Conservation (phyloP, 2,888 invertebrate species). For the Calameuta pallipes region DNA sequence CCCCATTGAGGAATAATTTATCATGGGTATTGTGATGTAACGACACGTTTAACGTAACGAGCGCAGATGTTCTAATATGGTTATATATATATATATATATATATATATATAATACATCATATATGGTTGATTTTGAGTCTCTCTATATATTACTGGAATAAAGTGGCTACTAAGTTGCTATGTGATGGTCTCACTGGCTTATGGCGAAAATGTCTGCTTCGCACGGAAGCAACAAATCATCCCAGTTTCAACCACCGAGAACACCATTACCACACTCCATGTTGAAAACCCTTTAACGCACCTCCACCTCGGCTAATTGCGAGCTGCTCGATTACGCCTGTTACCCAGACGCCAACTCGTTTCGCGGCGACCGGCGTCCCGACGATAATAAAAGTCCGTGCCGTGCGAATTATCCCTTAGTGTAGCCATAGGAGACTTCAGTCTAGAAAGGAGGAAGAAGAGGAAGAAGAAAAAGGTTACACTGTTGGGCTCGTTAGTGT, state of each 20-base stretch:
- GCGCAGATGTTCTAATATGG: not conserved
- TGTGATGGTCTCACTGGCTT: not conserved
- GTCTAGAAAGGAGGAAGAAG: not conserved
- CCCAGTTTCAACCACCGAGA: not conserved
- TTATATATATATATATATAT: too few species aligned
- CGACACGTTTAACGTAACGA: not conserved
- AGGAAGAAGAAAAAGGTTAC: not conserved
- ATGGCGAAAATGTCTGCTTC: not conserved
- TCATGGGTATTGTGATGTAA: not conserved
- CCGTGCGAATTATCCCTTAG: slow-evolving; percentile 19
- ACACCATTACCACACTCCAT: not conserved
- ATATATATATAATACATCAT: too few species aligned
- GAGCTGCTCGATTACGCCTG: slow-evolving; percentile 28
- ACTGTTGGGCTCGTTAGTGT: slow-evolving; percentile 34
- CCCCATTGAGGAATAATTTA: not conserved
- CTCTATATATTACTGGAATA: not conserved
- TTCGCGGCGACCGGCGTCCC: slow-evolving; percentile 31
- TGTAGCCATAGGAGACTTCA: not conserved
- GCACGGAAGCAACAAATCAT: not conserved
- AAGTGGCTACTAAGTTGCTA: not conserved
- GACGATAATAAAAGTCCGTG: slow-evolving; percentile 34
- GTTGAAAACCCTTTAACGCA: slow-evolving; percentile 25
- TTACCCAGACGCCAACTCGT: slow-evolving; percentile 28
- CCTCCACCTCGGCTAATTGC: slow-evolving; percentile 37
- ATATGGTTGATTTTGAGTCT: not conserved